These are phyloP conservation scores for Chironomus riparius DNA, from an alignment of 2,888 invertebrate genomes.

Conservation along the genomic window DNA sequence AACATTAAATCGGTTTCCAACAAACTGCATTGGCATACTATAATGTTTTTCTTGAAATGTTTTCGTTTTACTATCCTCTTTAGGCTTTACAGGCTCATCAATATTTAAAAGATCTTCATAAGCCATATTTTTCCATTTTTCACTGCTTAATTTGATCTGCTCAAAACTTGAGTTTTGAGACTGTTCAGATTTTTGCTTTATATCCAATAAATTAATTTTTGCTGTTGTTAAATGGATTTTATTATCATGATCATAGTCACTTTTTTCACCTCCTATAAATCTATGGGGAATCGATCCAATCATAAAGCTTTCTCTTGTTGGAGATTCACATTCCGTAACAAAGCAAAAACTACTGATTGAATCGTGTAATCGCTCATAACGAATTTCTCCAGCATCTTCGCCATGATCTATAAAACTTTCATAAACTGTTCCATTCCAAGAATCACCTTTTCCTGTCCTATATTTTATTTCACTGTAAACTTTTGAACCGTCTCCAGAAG, in stretches of 20 bases:
- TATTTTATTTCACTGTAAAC: conserved; percentile 57
- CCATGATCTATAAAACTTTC: conserved; percentile 48
- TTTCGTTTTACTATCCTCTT: background rate
- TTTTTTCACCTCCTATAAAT: background rate
- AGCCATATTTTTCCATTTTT: conserved; percentile 46
- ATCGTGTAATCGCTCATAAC: background rate
- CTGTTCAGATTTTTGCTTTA: conserved; percentile 48
- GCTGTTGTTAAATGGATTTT: conserved; percentile 45
- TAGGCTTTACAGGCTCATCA: conserved; percentile 44
- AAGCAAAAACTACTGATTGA: conserved; percentile 23
- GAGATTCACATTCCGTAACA: conserved; percentile 22
- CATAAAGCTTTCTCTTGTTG: conserved; percentile 15
- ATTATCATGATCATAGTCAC: conserved; percentile 32
- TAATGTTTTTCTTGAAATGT: conserved; percentile 45
- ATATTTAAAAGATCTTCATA: conserved; percentile 61
- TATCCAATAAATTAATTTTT: conserved; percentile 40
- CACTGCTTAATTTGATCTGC: conserved; percentile 42
- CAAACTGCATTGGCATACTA: conserved; percentile 57
- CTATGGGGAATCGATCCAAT: conserved; percentile 20
- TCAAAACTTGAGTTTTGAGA: conserved; percentile 52
- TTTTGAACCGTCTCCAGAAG: conserved; percentile 44
- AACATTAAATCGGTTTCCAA: conserved; percentile 50
- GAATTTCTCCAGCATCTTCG: conserved; percentile 28
- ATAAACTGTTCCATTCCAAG: conserved; percentile 41
- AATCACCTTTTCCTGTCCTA: conserved; percentile 45